phyloP scores from a whole-genome alignment of 2,888 invertebrate genomes.

The Athalia cordata region DNA sequence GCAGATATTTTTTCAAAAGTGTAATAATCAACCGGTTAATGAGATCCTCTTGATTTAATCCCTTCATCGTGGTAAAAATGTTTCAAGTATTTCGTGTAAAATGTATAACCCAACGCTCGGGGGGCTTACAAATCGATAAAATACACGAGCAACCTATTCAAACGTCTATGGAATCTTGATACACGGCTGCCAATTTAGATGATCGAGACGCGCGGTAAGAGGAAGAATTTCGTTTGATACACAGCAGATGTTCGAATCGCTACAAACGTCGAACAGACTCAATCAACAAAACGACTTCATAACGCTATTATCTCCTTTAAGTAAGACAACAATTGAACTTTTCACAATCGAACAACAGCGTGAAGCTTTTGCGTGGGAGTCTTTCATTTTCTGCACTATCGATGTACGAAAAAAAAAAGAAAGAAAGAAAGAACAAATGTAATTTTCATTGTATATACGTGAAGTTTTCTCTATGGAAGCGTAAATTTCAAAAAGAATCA shows the following conservation, averaged over 20 bases:
- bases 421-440: too few species aligned
- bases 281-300: not conserved
- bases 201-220: not conserved
- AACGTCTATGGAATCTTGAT: constrained; percentile 11
- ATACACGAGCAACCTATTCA: not conserved
- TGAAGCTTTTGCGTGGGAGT: not conserved
- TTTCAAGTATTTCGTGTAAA: too few species aligned
- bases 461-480: too few species aligned
- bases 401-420: too few species aligned
- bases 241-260: not conserved
- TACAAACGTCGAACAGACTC: not conserved
- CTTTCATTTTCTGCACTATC: too few species aligned
- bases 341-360: not conserved
- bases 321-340: not conserved
- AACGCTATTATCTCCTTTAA: not conserved
- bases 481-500: too few species aligned
- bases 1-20: too few species aligned
- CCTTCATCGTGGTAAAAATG: too few species aligned
- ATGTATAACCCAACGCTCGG: not conserved
- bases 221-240: not conserved
- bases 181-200: constrained; percentile 3
- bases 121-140: constrained; percentile 2
- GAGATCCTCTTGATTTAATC: too few species aligned
- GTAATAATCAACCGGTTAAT: too few species aligned
- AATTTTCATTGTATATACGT: too few species aligned